phyloP scores from a whole-genome alignment of 2,888 invertebrate species.

The Drosophila putrida region DNA sequence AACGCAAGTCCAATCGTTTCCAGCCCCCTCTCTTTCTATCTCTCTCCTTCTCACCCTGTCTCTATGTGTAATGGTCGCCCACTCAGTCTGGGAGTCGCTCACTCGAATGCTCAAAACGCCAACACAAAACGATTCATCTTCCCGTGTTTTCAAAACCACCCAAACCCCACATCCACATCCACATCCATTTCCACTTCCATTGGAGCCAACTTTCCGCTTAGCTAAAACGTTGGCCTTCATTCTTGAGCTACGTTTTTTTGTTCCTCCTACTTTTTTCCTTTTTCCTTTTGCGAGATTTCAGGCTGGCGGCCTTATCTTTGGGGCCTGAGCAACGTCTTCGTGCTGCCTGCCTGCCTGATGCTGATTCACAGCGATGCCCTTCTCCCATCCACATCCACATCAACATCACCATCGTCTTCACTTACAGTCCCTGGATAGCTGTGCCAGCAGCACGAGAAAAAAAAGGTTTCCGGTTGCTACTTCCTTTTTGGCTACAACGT shows the following conservation, averaged over 20 bases:
- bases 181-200: constrained; percentile 1
- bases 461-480: constrained; percentile 82
- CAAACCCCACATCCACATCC: constrained; percentile 13
- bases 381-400: neutral
- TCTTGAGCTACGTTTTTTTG: constrained; percentile 54
- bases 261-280: constrained; percentile 23
- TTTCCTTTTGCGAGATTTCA: constrained; percentile 57
- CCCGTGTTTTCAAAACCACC: constrained; percentile 74
- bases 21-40: neutral
- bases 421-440: constrained; percentile 64
- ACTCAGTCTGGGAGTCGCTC: constrained; percentile 45
- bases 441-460: constrained; percentile 43
- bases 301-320: constrained; percentile 62
- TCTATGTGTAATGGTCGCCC: constrained; percentile 48
- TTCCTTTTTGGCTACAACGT: constrained; percentile 62
- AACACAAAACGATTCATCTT: constrained; percentile 84
- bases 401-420: constrained; percentile 27
- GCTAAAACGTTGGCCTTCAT: constrained; percentile 73
- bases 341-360: constrained; percentile 50
- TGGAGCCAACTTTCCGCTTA: constrained; percentile 70
- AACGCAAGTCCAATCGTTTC: constrained; percentile 17
- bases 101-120: constrained; percentile 79
- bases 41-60: too few relatives aligned
- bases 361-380: constrained; percentile 66
- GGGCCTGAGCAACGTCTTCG: constrained; percentile 55